phyloP scores from a whole-genome alignment of 2,797 vertebrate genomes.

The Tenualosa thibaudeaui region DNA sequence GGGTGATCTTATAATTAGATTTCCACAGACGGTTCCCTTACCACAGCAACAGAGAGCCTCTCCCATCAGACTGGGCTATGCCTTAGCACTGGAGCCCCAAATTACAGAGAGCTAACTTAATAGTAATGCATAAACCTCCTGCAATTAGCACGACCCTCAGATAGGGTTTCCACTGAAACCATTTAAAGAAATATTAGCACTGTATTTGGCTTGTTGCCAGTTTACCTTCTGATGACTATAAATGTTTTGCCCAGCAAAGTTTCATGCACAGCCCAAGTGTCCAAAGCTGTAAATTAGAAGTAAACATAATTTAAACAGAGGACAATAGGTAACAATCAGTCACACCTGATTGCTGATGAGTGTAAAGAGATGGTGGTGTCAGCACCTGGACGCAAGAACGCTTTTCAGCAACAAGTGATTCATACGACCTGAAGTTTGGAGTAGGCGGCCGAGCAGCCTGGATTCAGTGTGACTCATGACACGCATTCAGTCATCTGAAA shows the following conservation, averaged over 20 bases:
- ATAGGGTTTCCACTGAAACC: neutral
- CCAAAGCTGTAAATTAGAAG: neutral
- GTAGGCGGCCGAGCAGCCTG: neutral
- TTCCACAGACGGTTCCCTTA: neutral
- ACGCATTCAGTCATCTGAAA: conserved; percentile 23
- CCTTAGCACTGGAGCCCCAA: neutral
- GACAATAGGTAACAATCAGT: conserved; percentile 22
- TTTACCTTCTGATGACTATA: neutral
- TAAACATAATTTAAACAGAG: neutral
- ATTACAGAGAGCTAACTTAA: neutral
- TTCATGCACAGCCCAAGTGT: neutral
- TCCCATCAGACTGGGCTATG: neutral
- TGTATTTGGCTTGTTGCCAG: neutral
- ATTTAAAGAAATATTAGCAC: neutral
- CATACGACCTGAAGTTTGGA: neutral
- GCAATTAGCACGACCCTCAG: neutral
- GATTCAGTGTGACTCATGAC: conserved; percentile 4
- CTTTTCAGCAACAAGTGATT: conserved; percentile 9
- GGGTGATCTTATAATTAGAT: neutral
- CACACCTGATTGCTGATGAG: neutral
- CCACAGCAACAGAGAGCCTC: neutral
- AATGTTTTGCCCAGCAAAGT: neutral
- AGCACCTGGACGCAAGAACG: neutral
- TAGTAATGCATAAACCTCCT: neutral
- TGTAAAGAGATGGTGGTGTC: neutral